These are phyloP conservation scores for Aethes cnicana DNA, from an alignment of 2,888 invertebrate genomes.

Conservation along the genomic window DNA sequence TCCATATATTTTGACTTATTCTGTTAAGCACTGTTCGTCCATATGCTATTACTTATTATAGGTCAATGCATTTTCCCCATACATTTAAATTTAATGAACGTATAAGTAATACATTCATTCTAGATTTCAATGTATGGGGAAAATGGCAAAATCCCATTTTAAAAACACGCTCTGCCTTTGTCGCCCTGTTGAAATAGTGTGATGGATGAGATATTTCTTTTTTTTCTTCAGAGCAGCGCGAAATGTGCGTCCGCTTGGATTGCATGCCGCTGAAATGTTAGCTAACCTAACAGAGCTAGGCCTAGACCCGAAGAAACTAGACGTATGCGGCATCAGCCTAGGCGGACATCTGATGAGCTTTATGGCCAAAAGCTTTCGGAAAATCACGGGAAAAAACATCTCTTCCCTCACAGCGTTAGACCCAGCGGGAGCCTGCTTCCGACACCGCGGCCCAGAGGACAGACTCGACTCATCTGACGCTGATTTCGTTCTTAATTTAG, in stretches of 20 bases:
- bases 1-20: no score
- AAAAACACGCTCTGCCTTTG: no score
- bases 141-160: no score
- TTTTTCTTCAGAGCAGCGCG: constrained; percentile 35
- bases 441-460: constrained; percentile 33
- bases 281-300: constrained; percentile 34
- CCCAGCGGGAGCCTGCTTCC: constrained; percentile 42
- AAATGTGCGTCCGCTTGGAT: constrained; percentile 33
- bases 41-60: no score
- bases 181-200: no score
- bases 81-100: no score
- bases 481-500: constrained; percentile 37
- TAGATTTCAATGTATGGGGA: no score
- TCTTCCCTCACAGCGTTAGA: constrained; percentile 37
- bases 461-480: constrained; percentile 40
- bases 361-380: constrained; percentile 38
- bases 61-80: no score
- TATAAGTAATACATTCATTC: no score
- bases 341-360: constrained; percentile 41
- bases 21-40: no score
- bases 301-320: constrained; percentile 35
- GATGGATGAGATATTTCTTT: no score
- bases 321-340: constrained; percentile 38
- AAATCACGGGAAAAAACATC: constrained; percentile 37
- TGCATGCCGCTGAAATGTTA: constrained; percentile 36